phyloP scores from a whole-genome alignment of 2,797 vertebrate genomes.

The Acanthiza pusilla region DNA sequence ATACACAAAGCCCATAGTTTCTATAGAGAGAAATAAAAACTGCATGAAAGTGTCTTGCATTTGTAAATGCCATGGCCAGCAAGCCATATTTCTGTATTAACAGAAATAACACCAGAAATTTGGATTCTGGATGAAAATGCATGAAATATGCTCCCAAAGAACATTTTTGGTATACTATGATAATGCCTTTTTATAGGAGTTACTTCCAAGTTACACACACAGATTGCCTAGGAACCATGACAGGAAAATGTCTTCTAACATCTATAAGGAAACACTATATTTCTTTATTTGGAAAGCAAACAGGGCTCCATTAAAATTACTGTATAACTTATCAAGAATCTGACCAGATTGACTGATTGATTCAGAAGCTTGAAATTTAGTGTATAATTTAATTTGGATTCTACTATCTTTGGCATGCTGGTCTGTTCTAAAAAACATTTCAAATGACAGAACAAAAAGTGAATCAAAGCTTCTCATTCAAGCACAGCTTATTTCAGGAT shows the following conservation, averaged over 20 bases:
- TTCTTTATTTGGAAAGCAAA: not conserved
- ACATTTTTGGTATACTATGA: not conserved
- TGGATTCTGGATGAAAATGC: not conserved
- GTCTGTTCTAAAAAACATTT: not conserved
- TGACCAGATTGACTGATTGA: not conserved
- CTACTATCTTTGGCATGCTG: not conserved
- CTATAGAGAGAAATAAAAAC: not conserved
- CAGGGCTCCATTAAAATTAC: not conserved
- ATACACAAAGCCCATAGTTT: not conserved
- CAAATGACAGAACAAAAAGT: not conserved
- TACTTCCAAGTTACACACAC: not conserved
- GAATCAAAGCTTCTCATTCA: not conserved
- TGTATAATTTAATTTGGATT: not conserved
- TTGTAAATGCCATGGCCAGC: not conserved
- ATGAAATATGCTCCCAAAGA: not conserved
- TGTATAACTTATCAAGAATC: not conserved
- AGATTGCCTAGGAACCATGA: not conserved
- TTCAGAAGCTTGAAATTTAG: conserved; percentile 4
- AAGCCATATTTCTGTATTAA: not conserved
- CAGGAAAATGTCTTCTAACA: not conserved
- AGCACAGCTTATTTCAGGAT: not conserved
- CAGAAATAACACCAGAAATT: not conserved
- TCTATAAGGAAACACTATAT: not conserved
- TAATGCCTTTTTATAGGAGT: not conserved
- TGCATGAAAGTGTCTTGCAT: not conserved